phyloP scores from a whole-genome alignment of 2,888 invertebrate species.

The Azorinus chamasolen region DNA sequence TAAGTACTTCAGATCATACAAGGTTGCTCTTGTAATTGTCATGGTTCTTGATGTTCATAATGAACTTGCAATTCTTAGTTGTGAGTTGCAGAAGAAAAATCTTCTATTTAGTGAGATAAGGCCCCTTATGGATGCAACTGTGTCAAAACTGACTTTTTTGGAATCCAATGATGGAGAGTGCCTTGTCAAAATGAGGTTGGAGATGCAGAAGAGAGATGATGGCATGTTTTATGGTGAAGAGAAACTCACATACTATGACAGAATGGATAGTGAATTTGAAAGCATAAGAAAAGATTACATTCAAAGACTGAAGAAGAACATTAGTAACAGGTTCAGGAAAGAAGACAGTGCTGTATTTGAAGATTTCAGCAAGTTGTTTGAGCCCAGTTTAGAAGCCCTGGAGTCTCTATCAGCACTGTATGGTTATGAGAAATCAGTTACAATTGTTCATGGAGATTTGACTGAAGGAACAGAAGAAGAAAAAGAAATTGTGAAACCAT shows the following conservation, averaged over 20 bases:
- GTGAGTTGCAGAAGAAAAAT: conserved; percentile 9
- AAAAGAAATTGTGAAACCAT: conserved; percentile 6
- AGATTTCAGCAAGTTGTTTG: conserved; percentile 35
- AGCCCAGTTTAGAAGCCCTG: conserved; percentile 11
- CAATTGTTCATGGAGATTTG: conserved; percentile 27
- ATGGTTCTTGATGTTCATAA: conserved; percentile 11
- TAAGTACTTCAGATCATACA: neutral
- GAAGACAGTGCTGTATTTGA: conserved; percentile 32
- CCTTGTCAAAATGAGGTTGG: neutral
- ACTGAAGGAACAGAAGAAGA: neutral
- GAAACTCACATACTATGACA: too few relatives aligned
- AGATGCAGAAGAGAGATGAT: neutral
- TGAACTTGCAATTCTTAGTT: conserved; percentile 4
- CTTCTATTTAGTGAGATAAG: conserved; percentile 2
- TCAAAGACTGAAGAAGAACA: conserved; percentile 27
- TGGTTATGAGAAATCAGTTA: conserved; percentile 25
- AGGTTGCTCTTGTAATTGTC: conserved; percentile 2
- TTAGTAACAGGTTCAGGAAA: conserved; percentile 29
- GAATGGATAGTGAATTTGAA: conserved; percentile 35
- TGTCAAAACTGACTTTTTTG: neutral
- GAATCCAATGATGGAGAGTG: conserved; percentile 3
- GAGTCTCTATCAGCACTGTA: conserved; percentile 12
- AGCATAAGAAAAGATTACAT: conserved; percentile 17
- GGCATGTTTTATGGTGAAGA: neutral
- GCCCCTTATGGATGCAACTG: conserved; percentile 11